phyloP scores from a whole-genome alignment of 2,888 invertebrate species.

The Lasioglossum zephyrum region DNA sequence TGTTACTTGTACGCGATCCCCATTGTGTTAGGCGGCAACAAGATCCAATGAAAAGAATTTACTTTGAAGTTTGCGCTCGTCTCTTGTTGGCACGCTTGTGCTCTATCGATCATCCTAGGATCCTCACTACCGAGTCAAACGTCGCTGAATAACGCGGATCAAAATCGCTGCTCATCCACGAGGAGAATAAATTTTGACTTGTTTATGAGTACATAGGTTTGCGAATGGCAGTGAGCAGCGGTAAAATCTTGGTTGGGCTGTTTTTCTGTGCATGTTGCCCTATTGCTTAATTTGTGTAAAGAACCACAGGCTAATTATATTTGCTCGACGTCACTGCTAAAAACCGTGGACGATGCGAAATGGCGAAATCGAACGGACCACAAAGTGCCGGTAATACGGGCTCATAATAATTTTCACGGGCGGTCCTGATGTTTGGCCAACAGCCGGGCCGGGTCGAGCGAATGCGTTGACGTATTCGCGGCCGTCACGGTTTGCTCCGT shows the following conservation, averaged over 20 bases:
- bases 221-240: too few relatives aligned
- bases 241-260: too few relatives aligned
- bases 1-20: neutral
- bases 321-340: neutral
- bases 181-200: neutral
- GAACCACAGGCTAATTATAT: neutral
- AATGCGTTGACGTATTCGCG: conserved; percentile 8
- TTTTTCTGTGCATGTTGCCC: too few relatives aligned
- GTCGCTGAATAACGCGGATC: neutral
- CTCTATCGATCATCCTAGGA: neutral
- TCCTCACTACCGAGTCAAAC: neutral
- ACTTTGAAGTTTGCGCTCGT: neutral
- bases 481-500: conserved; percentile 22
- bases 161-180: neutral
- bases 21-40: neutral
- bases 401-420: conserved; percentile 38
- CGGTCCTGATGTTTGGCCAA: conserved; percentile 19
- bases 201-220: neutral
- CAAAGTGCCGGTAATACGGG: neutral
- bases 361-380: neutral
- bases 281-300: neutral
- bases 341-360: neutral
- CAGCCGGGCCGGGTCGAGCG: neutral
- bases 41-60: conserved; percentile 1
- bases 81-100: neutral